Evolutionary conservation across 2,797 vertebrate genomes (phyloP).

Genomic region (Scleropages formosus): DNA sequence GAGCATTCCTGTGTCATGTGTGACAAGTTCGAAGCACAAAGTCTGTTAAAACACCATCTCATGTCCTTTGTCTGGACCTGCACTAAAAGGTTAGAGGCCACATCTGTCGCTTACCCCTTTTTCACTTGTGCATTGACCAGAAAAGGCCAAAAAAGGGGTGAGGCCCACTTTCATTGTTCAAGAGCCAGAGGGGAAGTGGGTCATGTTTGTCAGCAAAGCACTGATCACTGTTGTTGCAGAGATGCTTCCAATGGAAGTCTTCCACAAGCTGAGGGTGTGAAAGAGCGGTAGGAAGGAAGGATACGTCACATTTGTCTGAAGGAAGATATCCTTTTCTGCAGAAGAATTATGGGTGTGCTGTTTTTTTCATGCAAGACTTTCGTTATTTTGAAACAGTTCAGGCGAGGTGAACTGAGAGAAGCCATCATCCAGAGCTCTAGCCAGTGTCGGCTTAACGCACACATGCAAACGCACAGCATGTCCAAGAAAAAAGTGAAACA

Average conservation of each 20-base stretch:
- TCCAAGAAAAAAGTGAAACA: too few relatives aligned
- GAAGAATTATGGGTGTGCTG: conserved; percentile 12
- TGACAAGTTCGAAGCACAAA: conserved; percentile 2
- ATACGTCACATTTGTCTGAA: background rate
- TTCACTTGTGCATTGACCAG: conserved; percentile 17
- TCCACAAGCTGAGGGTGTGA: background rate
- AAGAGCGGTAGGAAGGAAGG: background rate
- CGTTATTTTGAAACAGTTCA: background rate
- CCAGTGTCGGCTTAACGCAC: background rate
- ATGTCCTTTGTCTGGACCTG: conserved; percentile 27
- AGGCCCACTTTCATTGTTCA: background rate
- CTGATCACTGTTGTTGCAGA: background rate
- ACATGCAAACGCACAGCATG: too few relatives aligned
- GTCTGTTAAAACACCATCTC: conserved; percentile 7
- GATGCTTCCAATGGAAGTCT: background rate
- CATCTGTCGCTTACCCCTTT: background rate
- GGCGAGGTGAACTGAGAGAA: background rate
- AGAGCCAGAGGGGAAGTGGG: conserved; percentile 1
- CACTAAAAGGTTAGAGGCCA: conserved; percentile 25
- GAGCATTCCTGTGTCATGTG: background rate
- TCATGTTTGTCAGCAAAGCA: conserved; percentile 1
- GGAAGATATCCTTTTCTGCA: background rate
- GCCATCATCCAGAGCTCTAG: background rate
- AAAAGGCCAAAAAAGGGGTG: background rate
- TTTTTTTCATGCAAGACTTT: background rate